Conservation (phyloP, 2,888 invertebrate genomes). For the Chymomyza caudatula region DNA sequence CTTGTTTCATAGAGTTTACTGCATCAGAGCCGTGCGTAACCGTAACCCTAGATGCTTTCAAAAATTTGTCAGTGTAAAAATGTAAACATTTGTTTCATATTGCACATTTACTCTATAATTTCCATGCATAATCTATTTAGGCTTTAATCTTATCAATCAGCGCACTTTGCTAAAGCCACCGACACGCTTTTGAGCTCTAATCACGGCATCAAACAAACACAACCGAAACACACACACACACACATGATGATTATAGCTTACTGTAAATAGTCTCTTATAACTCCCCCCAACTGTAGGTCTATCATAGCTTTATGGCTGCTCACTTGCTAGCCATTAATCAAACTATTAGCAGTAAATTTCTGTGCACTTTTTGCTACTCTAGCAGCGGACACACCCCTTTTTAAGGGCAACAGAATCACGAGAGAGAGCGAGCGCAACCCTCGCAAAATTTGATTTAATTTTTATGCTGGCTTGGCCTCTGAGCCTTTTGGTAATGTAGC, state of each 20-base stretch:
- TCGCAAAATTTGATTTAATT: conserved; percentile 41
- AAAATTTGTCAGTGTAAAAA: conserved; percentile 24
- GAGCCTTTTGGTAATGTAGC: conserved; percentile 19
- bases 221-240: neutral
- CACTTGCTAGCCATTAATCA: conserved; percentile 77
- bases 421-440: neutral
- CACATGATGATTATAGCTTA: conserved; percentile 43
- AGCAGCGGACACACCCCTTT: conserved; percentile 64
- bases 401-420: neutral
- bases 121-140: conserved; percentile 65
- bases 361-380: conserved; percentile 39
- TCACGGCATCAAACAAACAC: conserved; percentile 29
- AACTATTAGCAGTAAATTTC: conserved; percentile 76
- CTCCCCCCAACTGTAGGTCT: conserved; percentile 1
- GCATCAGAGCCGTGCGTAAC: neutral
- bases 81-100: conserved; percentile 65
- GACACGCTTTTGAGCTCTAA: conserved; percentile 26
- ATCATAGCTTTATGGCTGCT: conserved; percentile 32
- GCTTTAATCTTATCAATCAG: conserved; percentile 64
- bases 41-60: neutral
- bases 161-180: conserved; percentile 2
- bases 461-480: conserved; percentile 21
- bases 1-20: neutral
- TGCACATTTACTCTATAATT: conserved; percentile 58
- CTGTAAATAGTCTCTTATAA: conserved; percentile 19